Conservation (phyloP, 1,140 invertebrate species). For the Pogonomyrmex californicus region DNA sequence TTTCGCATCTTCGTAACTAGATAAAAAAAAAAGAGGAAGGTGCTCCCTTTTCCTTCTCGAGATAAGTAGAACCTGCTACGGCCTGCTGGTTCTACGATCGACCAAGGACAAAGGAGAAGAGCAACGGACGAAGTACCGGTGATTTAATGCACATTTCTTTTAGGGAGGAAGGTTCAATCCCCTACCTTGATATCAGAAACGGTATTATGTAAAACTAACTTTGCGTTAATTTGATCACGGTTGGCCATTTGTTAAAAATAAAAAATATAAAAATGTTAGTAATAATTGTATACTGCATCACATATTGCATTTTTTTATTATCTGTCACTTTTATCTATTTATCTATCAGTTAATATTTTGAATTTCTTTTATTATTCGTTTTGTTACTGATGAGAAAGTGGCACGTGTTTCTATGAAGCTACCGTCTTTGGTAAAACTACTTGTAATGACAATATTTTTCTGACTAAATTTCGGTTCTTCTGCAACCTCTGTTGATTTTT, state of each 20-base stretch:
- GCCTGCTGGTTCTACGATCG: slow-evolving; percentile 64
- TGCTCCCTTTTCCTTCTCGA: slow-evolving; percentile 65
- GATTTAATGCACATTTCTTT: slow-evolving; percentile 74
- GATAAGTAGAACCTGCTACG: slow-evolving; percentile 74
- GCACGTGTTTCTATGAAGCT: not conserved
- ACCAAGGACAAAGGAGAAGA: slow-evolving; percentile 64
- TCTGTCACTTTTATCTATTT: not conserved
- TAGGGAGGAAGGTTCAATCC: slow-evolving; percentile 54
- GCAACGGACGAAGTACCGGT: slow-evolving; percentile 63
- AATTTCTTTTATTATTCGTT: not conserved
- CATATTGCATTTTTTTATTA: not conserved
- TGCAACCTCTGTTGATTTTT: slow-evolving; percentile 75
- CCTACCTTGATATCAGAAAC: slow-evolving; percentile 27
- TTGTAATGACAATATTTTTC: slow-evolving; percentile 43
- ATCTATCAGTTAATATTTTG: not conserved
- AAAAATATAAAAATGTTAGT: not conserved
- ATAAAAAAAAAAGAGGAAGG: slow-evolving; percentile 80
- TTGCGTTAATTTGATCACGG: slow-evolving; percentile 66
- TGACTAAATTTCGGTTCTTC: slow-evolving; percentile 68
- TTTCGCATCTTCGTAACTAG: slow-evolving; percentile 78
- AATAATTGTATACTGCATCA: not conserved
- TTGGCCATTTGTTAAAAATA: not conserved
- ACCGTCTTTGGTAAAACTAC: slow-evolving; percentile 23
- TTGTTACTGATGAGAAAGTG: not conserved
- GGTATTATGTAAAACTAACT: slow-evolving; percentile 56